Percentiles rank a stretch among this genome's conserved stretches.
Conservation (phyloP, 2,888 invertebrate genomes). For the Bellardia pandia region DNA sequence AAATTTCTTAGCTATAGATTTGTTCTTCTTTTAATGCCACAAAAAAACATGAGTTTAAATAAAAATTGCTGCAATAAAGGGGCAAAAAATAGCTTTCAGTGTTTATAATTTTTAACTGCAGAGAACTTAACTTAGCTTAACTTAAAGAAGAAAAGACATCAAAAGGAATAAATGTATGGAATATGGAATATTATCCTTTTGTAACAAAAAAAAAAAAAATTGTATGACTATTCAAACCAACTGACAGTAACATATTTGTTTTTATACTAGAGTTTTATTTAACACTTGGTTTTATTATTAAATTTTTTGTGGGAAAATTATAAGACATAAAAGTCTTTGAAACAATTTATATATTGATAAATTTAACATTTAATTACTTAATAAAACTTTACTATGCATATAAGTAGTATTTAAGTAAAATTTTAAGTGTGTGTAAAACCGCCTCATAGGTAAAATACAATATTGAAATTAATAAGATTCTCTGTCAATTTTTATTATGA, state of each 20-base stretch:
- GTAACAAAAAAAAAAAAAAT: conserved; percentile 35
- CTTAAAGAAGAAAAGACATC: neutral
- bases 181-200: conserved; percentile 26
- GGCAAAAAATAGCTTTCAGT: neutral
- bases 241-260: conserved; percentile 21
- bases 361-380: too few relatives aligned
- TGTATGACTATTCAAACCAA: conserved; percentile 36
- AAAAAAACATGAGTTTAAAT: conserved; percentile 6
- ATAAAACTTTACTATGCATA: too few relatives aligned
- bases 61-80: neutral
- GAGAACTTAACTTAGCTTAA: neutral
- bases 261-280: conserved; percentile 23
- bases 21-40: neutral
- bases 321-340: neutral
- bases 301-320: neutral
- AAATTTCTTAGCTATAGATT: conserved; percentile 6
- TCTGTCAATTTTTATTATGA: too few relatives aligned
- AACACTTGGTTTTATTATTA: conserved; percentile 23
- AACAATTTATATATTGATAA: too few relatives aligned
- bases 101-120: conserved; percentile 5
- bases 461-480: too few relatives aligned
- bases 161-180: conserved; percentile 20
- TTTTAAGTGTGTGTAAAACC: too few relatives aligned
- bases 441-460: too few relatives aligned
- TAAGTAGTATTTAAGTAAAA: too few relatives aligned